Percentiles rank a stretch among this genome's conserved stretches.
These are phyloP conservation scores for Spialia ferax DNA, from an alignment of 2,888 invertebrate species.

Conservation along the genomic window DNA sequence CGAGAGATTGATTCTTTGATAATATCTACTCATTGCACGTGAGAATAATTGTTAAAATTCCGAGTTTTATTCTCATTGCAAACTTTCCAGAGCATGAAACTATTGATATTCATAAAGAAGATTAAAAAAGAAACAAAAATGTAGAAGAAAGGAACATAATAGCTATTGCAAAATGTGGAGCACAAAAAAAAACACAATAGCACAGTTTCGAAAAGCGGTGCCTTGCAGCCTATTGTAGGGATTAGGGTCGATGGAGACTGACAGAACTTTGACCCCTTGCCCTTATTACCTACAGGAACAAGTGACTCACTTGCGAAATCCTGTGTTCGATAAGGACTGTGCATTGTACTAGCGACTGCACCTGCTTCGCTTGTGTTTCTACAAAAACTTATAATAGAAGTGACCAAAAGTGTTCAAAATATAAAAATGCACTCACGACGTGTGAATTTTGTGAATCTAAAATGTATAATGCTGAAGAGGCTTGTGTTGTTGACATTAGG, in stretches of 20 bases:
- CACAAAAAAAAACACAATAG: neutral
- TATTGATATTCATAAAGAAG: too few species aligned
- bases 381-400: neutral
- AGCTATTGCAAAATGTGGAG: neutral
- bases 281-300: slow-evolving; percentile 59
- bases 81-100: too few species aligned
- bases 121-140: too few species aligned
- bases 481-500: neutral
- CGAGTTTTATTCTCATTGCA: neutral
- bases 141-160: neutral
- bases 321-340: slow-evolving; percentile 35
- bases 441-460: too few species aligned
- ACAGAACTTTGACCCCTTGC: slow-evolving; percentile 71
- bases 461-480: too few species aligned
- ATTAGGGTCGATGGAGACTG: slow-evolving; percentile 57
- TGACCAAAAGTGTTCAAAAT: neutral
- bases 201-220: neutral
- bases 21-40: neutral
- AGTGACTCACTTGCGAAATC: slow-evolving; percentile 54
- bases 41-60: neutral
- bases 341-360: neutral
- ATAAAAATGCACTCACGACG: neutral
- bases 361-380: neutral
- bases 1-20: neutral
- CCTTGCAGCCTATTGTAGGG: slow-evolving; percentile 23